Percentiles rank a stretch among this genome's conserved stretches.
Conservation (phyloP, 37 sponge, comb jelly and placozoan genomes). For the Cliona cf. orientalis region DNA sequence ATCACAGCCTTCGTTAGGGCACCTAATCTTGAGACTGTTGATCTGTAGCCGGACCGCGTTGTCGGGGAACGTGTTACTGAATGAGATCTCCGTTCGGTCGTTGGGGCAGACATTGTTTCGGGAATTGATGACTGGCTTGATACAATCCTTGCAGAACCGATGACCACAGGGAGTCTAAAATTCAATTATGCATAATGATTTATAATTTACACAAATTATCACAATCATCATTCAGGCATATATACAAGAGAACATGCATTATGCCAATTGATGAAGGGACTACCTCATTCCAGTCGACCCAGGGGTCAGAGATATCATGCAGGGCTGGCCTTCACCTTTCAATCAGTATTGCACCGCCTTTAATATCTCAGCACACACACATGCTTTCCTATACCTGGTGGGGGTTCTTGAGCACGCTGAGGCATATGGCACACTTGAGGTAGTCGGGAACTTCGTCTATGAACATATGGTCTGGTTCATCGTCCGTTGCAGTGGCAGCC, state of each 20-base stretch:
- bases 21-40: slow-evolving; percentile 47
- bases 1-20: slow-evolving; percentile 51
- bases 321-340: no score
- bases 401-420: slow-evolving; percentile 43
- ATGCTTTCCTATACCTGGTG: no score
- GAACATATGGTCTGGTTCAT: slow-evolving; percentile 38
- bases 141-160: slow-evolving; percentile 69
- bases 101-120: slow-evolving; percentile 61
- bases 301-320: no score
- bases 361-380: no score
- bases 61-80: slow-evolving; percentile 56
- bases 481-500: neutral
- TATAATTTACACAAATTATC: no score
- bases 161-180: slow-evolving; percentile 75
- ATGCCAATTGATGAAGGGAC: no score
- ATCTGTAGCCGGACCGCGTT: slow-evolving; percentile 67
- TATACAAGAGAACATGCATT: no score
- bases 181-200: no score
- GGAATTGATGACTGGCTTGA: slow-evolving; percentile 25
- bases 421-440: slow-evolving; percentile 65
- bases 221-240: no score
- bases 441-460: slow-evolving; percentile 54
- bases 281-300: no score
- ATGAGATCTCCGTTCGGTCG: slow-evolving; percentile 49
- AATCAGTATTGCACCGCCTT: no score